phyloP scores from a whole-genome alignment of 37 sponge, comb jelly and placozoan genomes.

The Chondrilla cf. caribensis region DNA sequence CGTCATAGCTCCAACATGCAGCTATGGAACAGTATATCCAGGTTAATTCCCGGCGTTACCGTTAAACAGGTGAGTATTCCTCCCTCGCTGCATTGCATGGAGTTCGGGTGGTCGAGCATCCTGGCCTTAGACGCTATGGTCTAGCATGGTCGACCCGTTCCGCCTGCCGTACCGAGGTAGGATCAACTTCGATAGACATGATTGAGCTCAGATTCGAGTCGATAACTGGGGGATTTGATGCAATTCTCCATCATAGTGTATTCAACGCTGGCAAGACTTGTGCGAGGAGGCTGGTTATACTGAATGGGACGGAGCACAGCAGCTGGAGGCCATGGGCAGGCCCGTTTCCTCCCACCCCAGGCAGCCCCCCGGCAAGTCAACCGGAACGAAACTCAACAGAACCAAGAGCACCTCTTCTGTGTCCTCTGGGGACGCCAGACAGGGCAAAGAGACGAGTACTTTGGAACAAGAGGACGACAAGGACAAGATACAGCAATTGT shows the following conservation, averaged over 20 bases:
- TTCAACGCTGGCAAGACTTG: conserved; percentile 74
- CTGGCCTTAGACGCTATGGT: too few relatives aligned
- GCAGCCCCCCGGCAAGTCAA: neutral
- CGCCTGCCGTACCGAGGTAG: neutral
- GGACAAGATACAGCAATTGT: neutral
- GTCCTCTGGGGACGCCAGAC: neutral
- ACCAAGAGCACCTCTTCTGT: neutral
- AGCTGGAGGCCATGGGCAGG: conserved; percentile 60
- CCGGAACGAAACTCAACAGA: neutral
- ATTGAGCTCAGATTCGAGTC: neutral
- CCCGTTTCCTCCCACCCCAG: conserved; percentile 49
- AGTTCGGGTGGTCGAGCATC: too few relatives aligned
- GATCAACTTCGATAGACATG: neutral
- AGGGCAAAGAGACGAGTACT: neutral
- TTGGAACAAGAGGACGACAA: neutral
- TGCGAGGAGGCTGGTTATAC: neutral
- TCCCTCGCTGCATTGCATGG: neutral
- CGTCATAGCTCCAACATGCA: conserved; percentile 40
- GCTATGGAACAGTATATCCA: conserved; percentile 67
- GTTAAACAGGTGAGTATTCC: conserved; percentile 51
- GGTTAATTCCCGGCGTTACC: conserved; percentile 71
- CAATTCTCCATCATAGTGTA: conserved; percentile 36
- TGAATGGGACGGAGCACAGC: neutral
- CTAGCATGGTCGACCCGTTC: too few relatives aligned
- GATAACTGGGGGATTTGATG: neutral